Conservation (phyloP, 1,140 invertebrate species). For the Bombus waltoni region DNA sequence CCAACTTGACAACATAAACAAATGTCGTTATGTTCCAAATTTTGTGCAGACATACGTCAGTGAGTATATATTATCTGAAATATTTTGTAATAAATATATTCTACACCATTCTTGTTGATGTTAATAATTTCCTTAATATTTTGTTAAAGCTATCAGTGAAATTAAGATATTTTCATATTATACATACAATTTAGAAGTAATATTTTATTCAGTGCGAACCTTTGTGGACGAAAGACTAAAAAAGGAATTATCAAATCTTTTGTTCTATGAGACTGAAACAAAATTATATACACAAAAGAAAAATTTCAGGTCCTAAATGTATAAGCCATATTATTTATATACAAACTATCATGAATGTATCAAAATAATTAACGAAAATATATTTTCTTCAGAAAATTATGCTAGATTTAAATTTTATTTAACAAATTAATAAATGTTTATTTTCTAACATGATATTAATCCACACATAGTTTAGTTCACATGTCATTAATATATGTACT, state of each 20-base stretch:
- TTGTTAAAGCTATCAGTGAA: background rate
- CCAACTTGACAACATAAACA: conserved; percentile 26
- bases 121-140: conserved; percentile 42
- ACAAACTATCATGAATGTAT: conserved; percentile 38
- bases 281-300: conserved; percentile 21
- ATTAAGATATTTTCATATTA: conserved; percentile 16
- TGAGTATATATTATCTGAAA: conserved; percentile 62
- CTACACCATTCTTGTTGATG: conserved; percentile 55
- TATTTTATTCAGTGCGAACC: background rate
- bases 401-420: background rate
- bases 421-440: background rate
- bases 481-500: background rate
- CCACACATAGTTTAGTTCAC: background rate
- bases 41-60: conserved; percentile 29
- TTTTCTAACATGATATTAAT: background rate
- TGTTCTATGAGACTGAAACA: conserved; percentile 45
- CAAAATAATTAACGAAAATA: conserved; percentile 28
- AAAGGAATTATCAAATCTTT: conserved; percentile 12
- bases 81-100: conserved; percentile 81
- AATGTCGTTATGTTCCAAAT: conserved; percentile 51
- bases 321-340: conserved; percentile 46
- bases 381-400: conserved; percentile 43
- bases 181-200: conserved; percentile 3
- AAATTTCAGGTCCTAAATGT: conserved; percentile 52
- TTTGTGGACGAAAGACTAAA: background rate